Base-by-base conservation (phyloP, 2,113 vertebrate species). In the Spilogale gracilis region DNA sequence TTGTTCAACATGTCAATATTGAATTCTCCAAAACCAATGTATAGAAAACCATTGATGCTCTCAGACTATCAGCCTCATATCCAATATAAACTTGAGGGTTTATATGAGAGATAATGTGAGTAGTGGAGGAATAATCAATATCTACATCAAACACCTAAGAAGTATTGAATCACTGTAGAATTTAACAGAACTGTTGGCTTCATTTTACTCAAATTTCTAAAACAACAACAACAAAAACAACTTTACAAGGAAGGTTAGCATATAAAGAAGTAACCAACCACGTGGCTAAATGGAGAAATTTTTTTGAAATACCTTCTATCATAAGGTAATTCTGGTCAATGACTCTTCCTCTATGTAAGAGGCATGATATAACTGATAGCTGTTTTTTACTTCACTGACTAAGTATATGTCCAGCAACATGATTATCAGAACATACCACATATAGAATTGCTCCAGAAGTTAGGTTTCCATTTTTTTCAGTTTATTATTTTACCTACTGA, bases 1-100 rank as follows among this genome's bases (percentile, higher is more conserved):
- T 69, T 85, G 30, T 1, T 76, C 21, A 73, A 38, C 54, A 73
- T 56, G 27, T 69, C 54, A 88, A 30, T 83, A 79, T 1, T 83
- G 43, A 80, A 78, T 94, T 91, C 82, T 96, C 23, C 20, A 88
- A 90, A 96, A 32, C 25, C 32, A 52, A 60, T 50, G 73, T 48
- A 65, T 48, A 58, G 23, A 23, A 88, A 86, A 60, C 58, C 76
- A 73, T 11, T 48, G 45, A 82, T 54, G 9, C 38, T 76, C 52
- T 52, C 23, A 85, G 94, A 92, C 23, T 45, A 43, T 92, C 54
- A 71, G 25, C 38, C 30, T 87, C 27, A n/a, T 81, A 45, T 23
- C 73, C 52, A 89, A 9, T 63, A 73, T 60, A 82, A 38, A 73
- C 21, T 82, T 32, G 1, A 56, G 20, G 11, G 60, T 73, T 84